These are phyloP conservation scores for Hemibagrus wyckioides DNA, from an alignment of 2,113 vertebrate genomes.

Conservation along the genomic window DNA sequence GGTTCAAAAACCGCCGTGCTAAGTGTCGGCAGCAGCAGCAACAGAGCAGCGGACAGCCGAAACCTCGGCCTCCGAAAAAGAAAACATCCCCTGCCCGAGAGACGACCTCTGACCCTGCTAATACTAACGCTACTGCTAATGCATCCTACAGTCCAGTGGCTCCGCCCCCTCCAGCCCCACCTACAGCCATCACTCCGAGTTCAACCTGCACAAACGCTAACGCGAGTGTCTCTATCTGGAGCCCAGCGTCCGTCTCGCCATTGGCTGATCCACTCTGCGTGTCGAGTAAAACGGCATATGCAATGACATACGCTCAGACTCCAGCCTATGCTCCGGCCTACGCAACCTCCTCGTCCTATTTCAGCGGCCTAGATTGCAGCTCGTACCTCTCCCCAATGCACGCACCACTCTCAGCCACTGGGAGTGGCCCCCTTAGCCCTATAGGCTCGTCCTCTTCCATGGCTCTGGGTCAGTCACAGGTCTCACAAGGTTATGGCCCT, in stretches of 20 bases:
- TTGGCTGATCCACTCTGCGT: slow-evolving; percentile 81
- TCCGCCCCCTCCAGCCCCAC: slow-evolving; percentile 65
- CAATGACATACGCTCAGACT: slow-evolving; percentile 81
- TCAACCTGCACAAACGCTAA: slow-evolving; percentile 76
- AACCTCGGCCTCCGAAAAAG: slow-evolving; percentile 82
- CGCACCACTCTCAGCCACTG: slow-evolving; percentile 79
- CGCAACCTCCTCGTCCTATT: slow-evolving; percentile 78
- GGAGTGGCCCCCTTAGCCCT: slow-evolving; percentile 80
- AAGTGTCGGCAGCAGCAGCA: slow-evolving; percentile 87
- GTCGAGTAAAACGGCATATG: slow-evolving; percentile 77
- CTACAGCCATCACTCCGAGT: slow-evolving; percentile 74
- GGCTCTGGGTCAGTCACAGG: slow-evolving; percentile 81
- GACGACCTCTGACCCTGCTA: slow-evolving; percentile 64
- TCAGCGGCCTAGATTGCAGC: slow-evolving; percentile 83
- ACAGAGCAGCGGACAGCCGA: slow-evolving; percentile 82
- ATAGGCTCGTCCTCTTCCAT: slow-evolving; percentile 75
- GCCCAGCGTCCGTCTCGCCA: slow-evolving; percentile 84
- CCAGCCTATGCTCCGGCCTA: slow-evolving; percentile 81
- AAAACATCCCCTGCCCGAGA: slow-evolving; percentile 77
- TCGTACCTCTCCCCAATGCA: slow-evolving; percentile 89
- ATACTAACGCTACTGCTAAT: slow-evolving; percentile 61
- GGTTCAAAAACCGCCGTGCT: slow-evolving; percentile 85
- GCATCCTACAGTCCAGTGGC: slow-evolving; percentile 75
- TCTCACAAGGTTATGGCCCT: slow-evolving; percentile 79
- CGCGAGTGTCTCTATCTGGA: slow-evolving; percentile 85